phyloP scores from a whole-genome alignment of 1,140 invertebrate species.

The Drosophila virilis region DNA sequence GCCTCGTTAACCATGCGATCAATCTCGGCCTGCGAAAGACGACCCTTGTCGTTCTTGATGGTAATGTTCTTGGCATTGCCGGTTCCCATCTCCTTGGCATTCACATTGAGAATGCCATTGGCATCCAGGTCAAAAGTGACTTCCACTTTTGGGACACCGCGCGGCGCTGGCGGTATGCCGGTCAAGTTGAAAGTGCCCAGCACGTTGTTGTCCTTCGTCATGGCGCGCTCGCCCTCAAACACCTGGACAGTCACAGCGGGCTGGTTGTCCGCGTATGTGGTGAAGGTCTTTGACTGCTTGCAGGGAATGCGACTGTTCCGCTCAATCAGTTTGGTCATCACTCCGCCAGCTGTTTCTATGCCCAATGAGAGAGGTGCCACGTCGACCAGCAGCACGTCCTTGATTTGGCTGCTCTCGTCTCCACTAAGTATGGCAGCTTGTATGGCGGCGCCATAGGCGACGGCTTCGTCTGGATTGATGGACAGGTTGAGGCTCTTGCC shows the following conservation, averaged over 20 bases:
- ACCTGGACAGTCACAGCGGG: constrained; percentile 88
- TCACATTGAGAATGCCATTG: constrained; percentile 87
- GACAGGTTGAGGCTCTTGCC: constrained; percentile 88
- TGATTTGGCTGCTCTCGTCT: constrained; percentile 90
- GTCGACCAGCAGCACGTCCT: constrained; percentile 87
- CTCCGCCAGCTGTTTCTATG: constrained; percentile 86
- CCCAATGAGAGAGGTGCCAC: constrained; percentile 86
- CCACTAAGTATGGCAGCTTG: constrained; percentile 91
- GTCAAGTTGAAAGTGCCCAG: constrained; percentile 91
- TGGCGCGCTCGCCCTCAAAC: constrained; percentile 88
- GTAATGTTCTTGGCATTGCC: constrained; percentile 89
- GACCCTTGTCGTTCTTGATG: constrained; percentile 93
- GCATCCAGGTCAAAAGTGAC: constrained; percentile 87
- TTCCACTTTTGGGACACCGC: constrained; percentile 91
- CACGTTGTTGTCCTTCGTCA: constrained; percentile 91
- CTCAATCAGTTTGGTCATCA: constrained; percentile 88
- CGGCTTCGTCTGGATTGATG: constrained; percentile 92
- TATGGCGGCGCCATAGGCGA: constrained; percentile 89
- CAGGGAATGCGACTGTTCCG: constrained; percentile 87
- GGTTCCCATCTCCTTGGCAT: constrained; percentile 86
- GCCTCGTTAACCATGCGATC: constrained; percentile 88
- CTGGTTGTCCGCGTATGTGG: constrained; percentile 90
- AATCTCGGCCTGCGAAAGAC: constrained; percentile 92
- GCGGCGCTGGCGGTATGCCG: constrained; percentile 92
- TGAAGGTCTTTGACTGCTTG: constrained; percentile 87